A percentile compares a stretch with the other conserved stretches of the same genome.
These are phyloP conservation scores for Callinectes sapidus DNA, from an alignment of 2,888 invertebrate species.

Conservation along the genomic window DNA sequence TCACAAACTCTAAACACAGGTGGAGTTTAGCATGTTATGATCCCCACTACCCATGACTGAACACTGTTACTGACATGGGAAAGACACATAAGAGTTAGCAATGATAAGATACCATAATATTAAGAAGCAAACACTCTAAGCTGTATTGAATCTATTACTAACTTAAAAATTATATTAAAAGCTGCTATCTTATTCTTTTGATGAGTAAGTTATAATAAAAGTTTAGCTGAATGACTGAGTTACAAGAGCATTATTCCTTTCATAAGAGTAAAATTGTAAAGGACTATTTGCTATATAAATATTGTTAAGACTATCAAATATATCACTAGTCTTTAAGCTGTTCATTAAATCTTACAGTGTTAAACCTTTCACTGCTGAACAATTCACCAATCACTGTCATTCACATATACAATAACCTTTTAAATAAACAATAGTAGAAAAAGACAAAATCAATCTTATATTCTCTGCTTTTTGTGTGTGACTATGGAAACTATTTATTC, in stretches of 20 bases:
- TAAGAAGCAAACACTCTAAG: neutral
- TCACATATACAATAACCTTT: no score
- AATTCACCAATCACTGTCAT: no score
- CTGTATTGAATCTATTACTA: neutral
- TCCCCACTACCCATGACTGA: neutral
- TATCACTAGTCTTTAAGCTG: neutral
- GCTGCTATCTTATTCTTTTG: neutral
- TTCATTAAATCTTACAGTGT: no score
- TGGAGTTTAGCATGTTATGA: no score
- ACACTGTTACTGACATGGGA: neutral
- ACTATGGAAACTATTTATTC: no score
- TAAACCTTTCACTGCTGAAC: no score
- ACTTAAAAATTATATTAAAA: neutral
- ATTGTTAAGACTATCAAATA: neutral
- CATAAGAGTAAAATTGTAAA: neutral
- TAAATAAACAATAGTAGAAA: no score
- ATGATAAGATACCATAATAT: neutral
- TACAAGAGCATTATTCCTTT: neutral
- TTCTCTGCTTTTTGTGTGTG: no score
- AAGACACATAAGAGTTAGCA: neutral
- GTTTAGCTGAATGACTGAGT: neutral
- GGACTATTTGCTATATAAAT: neutral
- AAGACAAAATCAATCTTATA: no score
- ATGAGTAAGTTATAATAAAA: neutral
- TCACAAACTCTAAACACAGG: no score